Evolutionary conservation across 1,140 invertebrate species (phyloP), one percentile per base, ranked within the genome.

Genomic region (Sinella curviseta): DNA sequence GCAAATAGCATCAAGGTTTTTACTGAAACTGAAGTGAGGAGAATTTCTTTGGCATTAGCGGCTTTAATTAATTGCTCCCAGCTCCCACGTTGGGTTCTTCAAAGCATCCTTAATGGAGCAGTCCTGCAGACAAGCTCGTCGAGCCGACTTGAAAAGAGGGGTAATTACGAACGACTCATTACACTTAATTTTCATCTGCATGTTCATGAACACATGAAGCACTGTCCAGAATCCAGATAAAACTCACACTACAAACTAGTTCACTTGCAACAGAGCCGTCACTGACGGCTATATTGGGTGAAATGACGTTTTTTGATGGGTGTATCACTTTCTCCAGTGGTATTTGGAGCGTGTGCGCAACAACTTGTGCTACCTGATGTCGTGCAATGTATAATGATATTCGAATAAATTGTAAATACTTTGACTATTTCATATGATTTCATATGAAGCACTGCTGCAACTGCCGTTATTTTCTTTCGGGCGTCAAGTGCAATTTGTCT

Each of bases 21-120:
- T n/a, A n/a, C n/a, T n/a, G n/a, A n/a, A n/a, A n/a, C n/a, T n/a
- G 90, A 90, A 83, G 90, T 90, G 26, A 94, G 84, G 85, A 93
- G 90, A 39, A 94, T 86, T 84, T 90, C 86, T 78, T 89, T 86
- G 0, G 85, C 81, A 70, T 89, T 87, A 33, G 92, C 92, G 76
- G 87, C 84, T 54, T 89, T 86, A n/a, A 94, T 86, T 4, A 94
- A 84, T 74, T 92, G 87, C 77, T 89, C n/a, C n/a, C n/a, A n/a
- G n/a, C n/a, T n/a, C 85, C 94, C 94, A 95, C 1, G 87, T 87
- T 1, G 90, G 88, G 81, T 91, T 88, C 30, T 88, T 84, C 82
- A 88, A 84, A 82, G 93, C 81, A 75, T 89, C 88, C 84, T 87
- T 91, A 0, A 93, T 84, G 91, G 76, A 91, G 88, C 76, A 95